Conservation (phyloP, 2,888 invertebrate species). For the Vannuccia rotundouncinata region DNA sequence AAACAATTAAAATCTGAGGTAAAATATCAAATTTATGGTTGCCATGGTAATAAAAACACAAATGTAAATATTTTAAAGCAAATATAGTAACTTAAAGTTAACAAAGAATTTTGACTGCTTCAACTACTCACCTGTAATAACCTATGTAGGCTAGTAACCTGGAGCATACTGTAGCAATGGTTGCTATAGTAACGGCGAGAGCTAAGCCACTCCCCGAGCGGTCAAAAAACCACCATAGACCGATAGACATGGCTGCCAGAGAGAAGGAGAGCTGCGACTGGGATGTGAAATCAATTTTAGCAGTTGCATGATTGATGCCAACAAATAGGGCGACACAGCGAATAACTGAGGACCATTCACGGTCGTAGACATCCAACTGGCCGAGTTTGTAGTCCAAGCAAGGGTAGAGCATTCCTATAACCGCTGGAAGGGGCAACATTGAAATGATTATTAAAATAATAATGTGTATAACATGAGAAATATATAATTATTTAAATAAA, state of each 20-base stretch:
- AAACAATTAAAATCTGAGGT: too few species aligned
- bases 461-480: too few species aligned
- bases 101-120: too few species aligned
- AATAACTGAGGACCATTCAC: conserved; percentile 59
- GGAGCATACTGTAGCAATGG: conserved; percentile 55
- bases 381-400: conserved; percentile 36
- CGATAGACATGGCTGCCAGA: conserved; percentile 57
- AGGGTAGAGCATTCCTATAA: conserved; percentile 33
- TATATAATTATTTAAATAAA: too few species aligned
- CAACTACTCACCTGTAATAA: conserved; percentile 55
- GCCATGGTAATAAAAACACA: too few species aligned
- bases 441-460: too few species aligned
- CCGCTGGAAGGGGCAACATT: not conserved
- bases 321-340: conserved; percentile 58
- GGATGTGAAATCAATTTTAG: conserved; percentile 58
- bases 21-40: too few species aligned
- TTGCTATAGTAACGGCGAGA: conserved; percentile 56
- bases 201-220: conserved; percentile 57
- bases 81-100: too few species aligned
- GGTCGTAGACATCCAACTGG: conserved; percentile 45
- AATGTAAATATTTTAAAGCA: too few species aligned
- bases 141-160: conserved; percentile 57
- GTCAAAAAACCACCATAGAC: conserved; percentile 59
- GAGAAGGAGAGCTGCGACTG: conserved; percentile 57
- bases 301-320: conserved; percentile 59